Percentiles rank a stretch among this genome's conserved stretches.
phyloP scores from a whole-genome alignment of 2,888 invertebrate genomes.

The Acrobeloides nanus region DNA sequence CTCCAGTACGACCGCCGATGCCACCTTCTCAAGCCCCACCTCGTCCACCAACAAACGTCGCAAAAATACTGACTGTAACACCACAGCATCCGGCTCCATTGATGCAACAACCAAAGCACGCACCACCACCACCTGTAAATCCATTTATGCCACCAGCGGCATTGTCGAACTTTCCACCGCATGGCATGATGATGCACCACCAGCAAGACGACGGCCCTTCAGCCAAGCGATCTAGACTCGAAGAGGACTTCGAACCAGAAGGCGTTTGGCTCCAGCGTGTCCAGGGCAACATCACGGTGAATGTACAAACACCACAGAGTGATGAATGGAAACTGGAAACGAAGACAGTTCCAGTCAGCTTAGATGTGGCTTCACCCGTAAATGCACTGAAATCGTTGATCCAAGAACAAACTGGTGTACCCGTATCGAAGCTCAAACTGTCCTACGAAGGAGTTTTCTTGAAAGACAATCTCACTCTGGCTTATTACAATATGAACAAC shows the following conservation, averaged over 20 bases:
- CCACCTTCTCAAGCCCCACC: slow-evolving; percentile 17
- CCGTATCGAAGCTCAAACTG: slow-evolving; percentile 91
- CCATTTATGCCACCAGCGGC: not conserved
- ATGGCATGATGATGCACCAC: slow-evolving; percentile 3
- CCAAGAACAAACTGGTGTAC: slow-evolving; percentile 79
- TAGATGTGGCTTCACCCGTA: slow-evolving; percentile 69
- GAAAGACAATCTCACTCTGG: slow-evolving; percentile 87
- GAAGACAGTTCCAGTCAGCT: slow-evolving; percentile 70
- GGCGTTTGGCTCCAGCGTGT: slow-evolving; percentile 63
- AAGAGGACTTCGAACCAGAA: slow-evolving; percentile 86
- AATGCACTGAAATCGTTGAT: slow-evolving; percentile 77
- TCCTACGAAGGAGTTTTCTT: slow-evolving; percentile 95
- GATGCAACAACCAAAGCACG: not conserved
- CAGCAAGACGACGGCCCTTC: slow-evolving; percentile 62
- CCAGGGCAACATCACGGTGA: slow-evolving; percentile 63
- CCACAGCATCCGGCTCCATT: no score
- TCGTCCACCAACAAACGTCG: not conserved
- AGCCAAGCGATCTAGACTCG: slow-evolving; percentile 78
- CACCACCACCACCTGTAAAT: not conserved
- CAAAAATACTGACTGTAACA: not conserved
- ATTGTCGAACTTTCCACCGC: slow-evolving; percentile 5
- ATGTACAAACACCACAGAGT: slow-evolving; percentile 82
- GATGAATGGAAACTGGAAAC: slow-evolving; percentile 91
- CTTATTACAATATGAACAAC: slow-evolving; percentile 85
- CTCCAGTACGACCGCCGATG: slow-evolving; percentile 8